These are phyloP conservation scores for Aphaenogaster floridana DNA, from an alignment of 1,140 invertebrate genomes.

Conservation along the genomic window DNA sequence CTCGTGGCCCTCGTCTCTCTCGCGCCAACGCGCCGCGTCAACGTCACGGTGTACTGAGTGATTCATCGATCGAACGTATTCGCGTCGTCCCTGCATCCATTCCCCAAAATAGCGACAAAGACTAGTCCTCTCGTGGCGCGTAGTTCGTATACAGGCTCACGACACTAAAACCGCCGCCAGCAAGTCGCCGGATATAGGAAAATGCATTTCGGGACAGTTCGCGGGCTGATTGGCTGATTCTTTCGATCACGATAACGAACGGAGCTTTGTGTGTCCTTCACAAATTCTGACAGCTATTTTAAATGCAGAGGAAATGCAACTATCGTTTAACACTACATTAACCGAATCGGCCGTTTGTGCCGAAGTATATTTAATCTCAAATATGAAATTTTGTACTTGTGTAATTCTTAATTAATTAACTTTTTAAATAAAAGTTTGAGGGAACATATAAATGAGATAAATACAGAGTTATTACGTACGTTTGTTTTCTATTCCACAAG, in stretches of 20 bases:
- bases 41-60: constrained; percentile 83
- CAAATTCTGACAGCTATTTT: constrained; percentile 43
- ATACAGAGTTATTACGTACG: neutral
- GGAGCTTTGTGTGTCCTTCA: constrained; percentile 6
- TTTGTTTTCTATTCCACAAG: neutral
- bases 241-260: constrained; percentile 47
- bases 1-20: constrained; percentile 59
- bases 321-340: constrained; percentile 12
- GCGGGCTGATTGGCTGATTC: constrained; percentile 55
- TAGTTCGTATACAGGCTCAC: constrained; percentile 57
- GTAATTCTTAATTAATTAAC: neutral
- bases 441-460: neutral
- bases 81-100: constrained; percentile 77
- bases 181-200: constrained; percentile 72
- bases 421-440: neutral
- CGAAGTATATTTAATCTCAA: neutral
- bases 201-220: constrained; percentile 73
- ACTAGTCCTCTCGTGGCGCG: constrained; percentile 72
- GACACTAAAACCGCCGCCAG: constrained; percentile 70
- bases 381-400: neutral
- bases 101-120: constrained; percentile 81
- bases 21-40: constrained; percentile 76
- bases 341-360: neutral
- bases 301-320: neutral
- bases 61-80: constrained; percentile 83